Base-by-base conservation (phyloP, 2,888 invertebrate species). In the Xestoiulus laeticollis region DNA sequence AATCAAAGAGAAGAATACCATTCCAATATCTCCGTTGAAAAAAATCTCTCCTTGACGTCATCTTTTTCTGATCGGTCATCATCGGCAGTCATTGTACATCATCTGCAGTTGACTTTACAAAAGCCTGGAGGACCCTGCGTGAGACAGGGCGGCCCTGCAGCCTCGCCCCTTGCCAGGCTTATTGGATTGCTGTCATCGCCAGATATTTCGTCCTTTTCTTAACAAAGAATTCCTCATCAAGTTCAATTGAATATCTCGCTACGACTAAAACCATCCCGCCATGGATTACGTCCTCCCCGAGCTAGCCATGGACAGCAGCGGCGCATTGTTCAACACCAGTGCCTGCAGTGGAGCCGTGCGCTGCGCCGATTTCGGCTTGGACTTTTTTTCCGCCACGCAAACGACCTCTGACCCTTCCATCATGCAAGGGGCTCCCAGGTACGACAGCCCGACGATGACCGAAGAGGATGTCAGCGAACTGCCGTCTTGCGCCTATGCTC, bases 401-500 rank as follows among this genome's bases (percentile, higher is more conserved):
- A n/a, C 85, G 38, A 85, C 48, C 43, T 38, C 43, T 19, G 30
- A 44, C 85, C 44, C 43, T 26, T 43, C 85, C 30, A 84, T 84
- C 84, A 84, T 84, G 84, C 84, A 84, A 84, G 33, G 38, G 33
- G 48, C 44, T 10, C 33, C 43, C 85, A 38, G 44, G 16, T 85
- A 85, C 44, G 85, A 85, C 30, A 44, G 30, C 44, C 30, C 85
- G 6, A n/a, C 33, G n/a, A 59, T 53, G 32, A 32, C 68, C 38
- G 87, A 87, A 30, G 87, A 87, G 26, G 87, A 87, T 53, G 84
- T 88, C 48, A 87, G 38, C n/a, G 88, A 88, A 33, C 68, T 88
- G 16, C 88, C 88, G 16, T 88, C 88, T 53, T 88, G 88, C 48
- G 88, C 88, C 33, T 88, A 84, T 38, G 88, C 87, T 10, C 88